These are phyloP conservation scores for Sarcophaga rosellei DNA, from an alignment of 2,888 invertebrate genomes.

Conservation along the genomic window DNA sequence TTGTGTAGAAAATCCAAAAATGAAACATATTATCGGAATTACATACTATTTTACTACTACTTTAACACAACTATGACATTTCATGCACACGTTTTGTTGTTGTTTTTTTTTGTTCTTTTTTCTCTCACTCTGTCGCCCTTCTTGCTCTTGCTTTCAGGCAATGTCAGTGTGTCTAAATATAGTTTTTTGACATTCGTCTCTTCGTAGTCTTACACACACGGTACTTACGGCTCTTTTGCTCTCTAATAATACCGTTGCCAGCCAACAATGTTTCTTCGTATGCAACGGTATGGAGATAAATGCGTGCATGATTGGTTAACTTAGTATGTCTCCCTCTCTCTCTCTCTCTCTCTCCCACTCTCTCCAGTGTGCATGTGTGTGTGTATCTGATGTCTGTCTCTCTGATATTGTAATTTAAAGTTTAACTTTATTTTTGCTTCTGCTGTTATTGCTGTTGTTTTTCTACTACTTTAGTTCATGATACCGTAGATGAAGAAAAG, in stretches of 20 bases:
- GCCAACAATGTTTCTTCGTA: not conserved
- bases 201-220: not conserved
- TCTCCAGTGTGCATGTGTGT: not conserved
- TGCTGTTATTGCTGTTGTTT: slow-evolving; percentile 24
- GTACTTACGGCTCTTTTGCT: not conserved
- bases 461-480: slow-evolving; percentile 5
- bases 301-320: not conserved
- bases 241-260: not conserved
- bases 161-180: not conserved
- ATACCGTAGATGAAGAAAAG: not conserved
- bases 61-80: not conserved
- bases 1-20: not conserved
- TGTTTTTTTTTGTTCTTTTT: too few species aligned
- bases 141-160: not conserved
- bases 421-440: not conserved
- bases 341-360: not conserved
- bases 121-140: too few species aligned
- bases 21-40: slow-evolving; percentile 42
- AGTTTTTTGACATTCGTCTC: not conserved
- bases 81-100: too few species aligned
- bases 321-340: not conserved
- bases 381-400: not conserved
- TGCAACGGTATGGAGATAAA: not conserved
- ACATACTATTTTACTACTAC: slow-evolving; percentile 1
- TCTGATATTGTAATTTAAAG: slow-evolving; percentile 49